These are phyloP conservation scores for Leptocoma aspasia DNA, from an alignment of 2,113 vertebrate species.

Conservation along the genomic window DNA sequence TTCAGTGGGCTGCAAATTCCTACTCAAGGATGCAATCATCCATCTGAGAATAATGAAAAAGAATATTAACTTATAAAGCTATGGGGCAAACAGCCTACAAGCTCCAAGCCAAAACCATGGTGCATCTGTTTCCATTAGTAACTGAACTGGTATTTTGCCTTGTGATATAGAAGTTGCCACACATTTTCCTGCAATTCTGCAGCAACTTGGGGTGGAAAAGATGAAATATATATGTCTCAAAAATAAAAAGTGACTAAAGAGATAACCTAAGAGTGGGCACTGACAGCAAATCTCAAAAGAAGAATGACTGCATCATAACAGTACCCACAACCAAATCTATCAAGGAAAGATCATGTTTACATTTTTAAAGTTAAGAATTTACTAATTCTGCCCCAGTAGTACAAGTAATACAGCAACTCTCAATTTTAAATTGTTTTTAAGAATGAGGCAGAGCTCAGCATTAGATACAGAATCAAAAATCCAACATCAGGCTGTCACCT, in stretches of 20 bases:
- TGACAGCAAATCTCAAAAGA: background rate
- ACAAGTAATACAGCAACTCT: background rate
- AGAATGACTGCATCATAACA: background rate
- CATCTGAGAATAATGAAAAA: conserved; percentile 7
- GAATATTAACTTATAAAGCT: conserved; percentile 8
- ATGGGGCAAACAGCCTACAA: background rate
- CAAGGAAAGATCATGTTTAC: background rate
- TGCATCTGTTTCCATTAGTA: conserved; percentile 2
- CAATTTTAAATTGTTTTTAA: background rate
- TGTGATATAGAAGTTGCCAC: background rate
- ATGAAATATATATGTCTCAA: background rate
- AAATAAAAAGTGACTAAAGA: background rate
- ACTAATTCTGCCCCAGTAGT: background rate
- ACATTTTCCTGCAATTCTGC: background rate
- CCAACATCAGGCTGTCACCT: background rate
- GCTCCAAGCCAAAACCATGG: background rate
- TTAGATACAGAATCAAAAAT: background rate
- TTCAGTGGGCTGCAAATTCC: conserved; percentile 14
- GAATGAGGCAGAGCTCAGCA: background rate
- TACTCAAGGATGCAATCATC: background rate
- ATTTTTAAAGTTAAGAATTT: background rate
- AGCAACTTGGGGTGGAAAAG: background rate
- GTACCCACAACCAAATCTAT: background rate
- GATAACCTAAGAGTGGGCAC: background rate
- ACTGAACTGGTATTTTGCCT: background rate